Evolutionary conservation across 1,140 invertebrate species (phyloP), one percentile per base, ranked within the genome.

Genomic region (Drosophila gunungcola): DNA sequence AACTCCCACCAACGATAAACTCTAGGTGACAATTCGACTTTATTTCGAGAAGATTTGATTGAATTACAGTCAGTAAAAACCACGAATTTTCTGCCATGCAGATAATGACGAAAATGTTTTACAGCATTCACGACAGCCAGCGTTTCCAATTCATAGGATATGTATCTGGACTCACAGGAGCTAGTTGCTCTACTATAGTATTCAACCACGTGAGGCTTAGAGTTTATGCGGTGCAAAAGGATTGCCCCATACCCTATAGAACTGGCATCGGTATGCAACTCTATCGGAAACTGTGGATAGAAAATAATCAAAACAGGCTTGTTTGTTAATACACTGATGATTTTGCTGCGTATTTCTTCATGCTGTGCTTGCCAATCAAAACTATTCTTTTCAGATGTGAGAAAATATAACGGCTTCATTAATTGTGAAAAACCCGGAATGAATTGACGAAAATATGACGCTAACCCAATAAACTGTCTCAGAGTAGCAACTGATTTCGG

Each of bases 71-170:
- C 36, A 7, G 38, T 34, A 57, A 12, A 34, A 32, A 57, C 12
- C 1, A 43, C 27, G 10, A 57, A 25, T n/a, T 46, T 41, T 13
- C 38, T 55, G 0, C 4, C 21, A 29, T 41, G 36, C 9, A 55
- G 3, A 55, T 41, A 41, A 6, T 55, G 53, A 55, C 53, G 21
- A 25, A 55, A 55, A 55, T 55, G 39, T 27, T 32, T 51, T 51
- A 32, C 27, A 39, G 36, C 52, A n/a, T 54, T 25, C 13, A 54
- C 36, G 1, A 39, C 12, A 21, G 12, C 12, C 6, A 54, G 10
- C 52, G 34, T 54, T 36, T 54, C 36, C 34, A 54, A n/a, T 21
- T 39, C 34, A 38, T 38, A 38, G 1, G 34, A 53, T 38, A 1
- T 16, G 9, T 39, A 39, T 11, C 16, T 39, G 0, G 51, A 38